phyloP scores from a whole-genome alignment of 2,113 vertebrate species.

The Thunnus maccoyii region DNA sequence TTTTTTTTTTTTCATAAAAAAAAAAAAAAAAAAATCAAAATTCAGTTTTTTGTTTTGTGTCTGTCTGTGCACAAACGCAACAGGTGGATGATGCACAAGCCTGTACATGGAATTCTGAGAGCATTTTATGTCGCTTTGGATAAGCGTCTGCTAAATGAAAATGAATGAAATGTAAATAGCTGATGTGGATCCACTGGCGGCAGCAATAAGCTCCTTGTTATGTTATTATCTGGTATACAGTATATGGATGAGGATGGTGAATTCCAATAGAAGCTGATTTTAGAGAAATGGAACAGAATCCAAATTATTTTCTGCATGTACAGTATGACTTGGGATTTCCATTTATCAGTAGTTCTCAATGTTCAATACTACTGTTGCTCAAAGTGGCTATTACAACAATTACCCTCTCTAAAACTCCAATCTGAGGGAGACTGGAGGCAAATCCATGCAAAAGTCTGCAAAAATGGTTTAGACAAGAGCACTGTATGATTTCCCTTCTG shows the following conservation, averaged over 20 bases:
- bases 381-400: conserved; percentile 58
- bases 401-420: conserved; percentile 27
- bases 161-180: not conserved
- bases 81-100: not conserved
- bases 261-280: conserved; percentile 6
- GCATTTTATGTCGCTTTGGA: too few relatives aligned
- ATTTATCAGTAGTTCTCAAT: conserved; percentile 22
- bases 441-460: conserved; percentile 38
- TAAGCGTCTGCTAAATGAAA: too few relatives aligned
- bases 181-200: not conserved
- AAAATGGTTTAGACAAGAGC: conserved; percentile 44
- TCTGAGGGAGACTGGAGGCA: conserved; percentile 37
- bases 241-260: too few relatives aligned
- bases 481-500: conserved; percentile 15
- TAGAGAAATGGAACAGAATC: not conserved
- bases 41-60: too few relatives aligned
- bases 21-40: not conserved
- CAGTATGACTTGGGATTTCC: not conserved
- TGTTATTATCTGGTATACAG: too few relatives aligned
- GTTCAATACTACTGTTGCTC: conserved; percentile 8
- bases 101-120: too few relatives aligned
- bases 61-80: not conserved
- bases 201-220: too few relatives aligned
- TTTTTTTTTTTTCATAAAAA: not conserved
- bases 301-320: conserved; percentile 2